Base-by-base conservation (phyloP, 2,888 invertebrate genomes). In the Agonopterix subpropinquella region DNA sequence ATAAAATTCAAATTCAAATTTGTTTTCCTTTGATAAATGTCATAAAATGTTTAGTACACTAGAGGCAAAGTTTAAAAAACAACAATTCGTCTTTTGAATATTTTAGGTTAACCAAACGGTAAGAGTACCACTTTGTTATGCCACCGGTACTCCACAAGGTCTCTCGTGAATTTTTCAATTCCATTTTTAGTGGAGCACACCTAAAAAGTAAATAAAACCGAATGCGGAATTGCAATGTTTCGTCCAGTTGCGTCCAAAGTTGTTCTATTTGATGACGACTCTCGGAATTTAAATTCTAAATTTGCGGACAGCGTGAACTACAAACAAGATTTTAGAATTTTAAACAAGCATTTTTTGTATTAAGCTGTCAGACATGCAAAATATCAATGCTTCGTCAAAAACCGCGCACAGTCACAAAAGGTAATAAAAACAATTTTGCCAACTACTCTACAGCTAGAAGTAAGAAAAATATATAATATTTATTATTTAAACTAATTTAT, bases 401-500 rank as follows among this genome's bases (percentile, higher is more conserved):
- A 56, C 49, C 54, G 50, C 41, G 18, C 44, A 53, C 52, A 49
- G 52, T 50, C 44, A 54, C 55, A 59, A 55, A 67, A 35, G 8
- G 7, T 59, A 70, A 67, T 62, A 65, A 65, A 69, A 72, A 67
- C 58, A 59, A 65, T 58, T 64, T 61, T 65, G 61, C 62, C 64
- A 68, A 66, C 63, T 77, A 77, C 64, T 61, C 80, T 79, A 80
- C 28, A 66, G 62, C 77, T 85, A 84, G 67, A 74, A 79, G 84
- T 87, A 87, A 81, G 80, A 86, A 87, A 87, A 87, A 87, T 86
- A 87, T 83, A 86, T 80, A 75, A 63, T 64, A 62, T 50, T 43
- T 56, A 56, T 43, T 56, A 56, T 72, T 63, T 67, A 64, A 79
- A 82, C 78, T 81, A 82, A 80, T 78, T 71, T 82, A 77, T 75